Conservation (phyloP, 2,113 vertebrate species). For the Oxyura jamaicensis region DNA sequence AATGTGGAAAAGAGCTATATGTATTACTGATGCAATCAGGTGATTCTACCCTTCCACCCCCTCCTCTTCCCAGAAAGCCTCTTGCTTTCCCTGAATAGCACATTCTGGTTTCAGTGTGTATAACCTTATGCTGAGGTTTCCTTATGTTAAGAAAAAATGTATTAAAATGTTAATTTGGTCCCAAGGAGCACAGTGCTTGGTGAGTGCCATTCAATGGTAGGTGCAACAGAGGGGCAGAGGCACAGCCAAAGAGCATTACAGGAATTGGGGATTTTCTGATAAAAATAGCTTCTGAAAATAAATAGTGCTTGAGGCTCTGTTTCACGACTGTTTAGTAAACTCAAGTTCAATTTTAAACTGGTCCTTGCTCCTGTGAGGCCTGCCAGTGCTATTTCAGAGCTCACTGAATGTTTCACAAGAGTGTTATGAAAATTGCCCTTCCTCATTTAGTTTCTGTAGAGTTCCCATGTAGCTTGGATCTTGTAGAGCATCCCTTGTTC, state of each 20-base stretch:
- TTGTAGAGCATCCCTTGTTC: not conserved
- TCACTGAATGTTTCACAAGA: not conserved
- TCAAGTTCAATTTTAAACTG: not conserved
- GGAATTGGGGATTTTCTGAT: not conserved
- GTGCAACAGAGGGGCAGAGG: not conserved
- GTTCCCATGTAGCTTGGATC: not conserved
- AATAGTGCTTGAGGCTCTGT: not conserved
- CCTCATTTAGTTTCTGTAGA: not conserved
- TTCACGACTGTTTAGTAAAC: not conserved
- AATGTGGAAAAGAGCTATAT: not conserved
- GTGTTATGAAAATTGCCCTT: slow-evolving; percentile 3
- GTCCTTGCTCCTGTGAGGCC: slow-evolving; percentile 14
- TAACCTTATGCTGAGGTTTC: not conserved
- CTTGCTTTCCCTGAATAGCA: not conserved
- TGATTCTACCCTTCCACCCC: not conserved
- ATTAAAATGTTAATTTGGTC: slow-evolving; percentile 8
- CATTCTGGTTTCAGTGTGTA: not conserved
- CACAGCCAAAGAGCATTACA: not conserved
- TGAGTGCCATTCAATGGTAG: not conserved
- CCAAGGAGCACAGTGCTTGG: not conserved
- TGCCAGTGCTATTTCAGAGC: slow-evolving; percentile 10
- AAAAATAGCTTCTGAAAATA: slow-evolving; percentile 15
- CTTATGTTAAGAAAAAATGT: not conserved
- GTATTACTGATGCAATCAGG: not conserved
- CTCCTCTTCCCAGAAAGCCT: not conserved